These are phyloP conservation scores for Drosophila kanapiae DNA, from an alignment of 1,140 invertebrate genomes.

Conservation along the genomic window DNA sequence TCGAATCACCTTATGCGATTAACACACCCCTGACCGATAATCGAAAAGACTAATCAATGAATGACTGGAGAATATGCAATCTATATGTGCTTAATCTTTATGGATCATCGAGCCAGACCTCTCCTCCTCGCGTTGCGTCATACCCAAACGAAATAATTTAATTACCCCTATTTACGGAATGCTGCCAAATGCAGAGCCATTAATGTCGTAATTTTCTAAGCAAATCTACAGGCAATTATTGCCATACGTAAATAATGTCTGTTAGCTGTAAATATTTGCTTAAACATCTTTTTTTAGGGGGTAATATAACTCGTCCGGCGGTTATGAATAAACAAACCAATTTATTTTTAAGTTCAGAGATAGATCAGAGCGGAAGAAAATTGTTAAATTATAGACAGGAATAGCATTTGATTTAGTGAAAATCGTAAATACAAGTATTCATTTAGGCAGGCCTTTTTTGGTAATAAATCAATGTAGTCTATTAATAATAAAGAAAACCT, in stretches of 20 bases:
- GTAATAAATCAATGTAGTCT: not conserved
- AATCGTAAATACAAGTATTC: not conserved
- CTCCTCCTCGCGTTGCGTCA: constrained; percentile 19
- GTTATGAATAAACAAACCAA: constrained; percentile 14
- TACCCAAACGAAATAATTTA: constrained; percentile 25
- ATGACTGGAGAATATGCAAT: constrained; percentile 34
- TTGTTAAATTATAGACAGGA: not conserved
- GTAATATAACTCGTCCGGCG: not conserved
- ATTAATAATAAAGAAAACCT: not conserved
- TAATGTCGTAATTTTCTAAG: constrained; percentile 20
- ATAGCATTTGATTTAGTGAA: not conserved
- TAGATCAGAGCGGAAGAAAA: not conserved
- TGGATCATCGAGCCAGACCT: constrained; percentile 20
- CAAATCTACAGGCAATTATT: constrained; percentile 1
- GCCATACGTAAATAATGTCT: constrained; percentile 16
- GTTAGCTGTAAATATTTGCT: constrained; percentile 7
- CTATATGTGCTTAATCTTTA: constrained; percentile 30
- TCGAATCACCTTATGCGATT: constrained; percentile 5
- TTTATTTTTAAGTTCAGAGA: constrained; percentile 18
- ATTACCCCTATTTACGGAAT: constrained; percentile 41
- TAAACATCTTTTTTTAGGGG: constrained; percentile 1
- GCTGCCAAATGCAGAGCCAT: constrained; percentile 20
- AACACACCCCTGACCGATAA: constrained; percentile 22
- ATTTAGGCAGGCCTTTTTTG: not conserved
- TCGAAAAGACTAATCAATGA: constrained; percentile 15